A percentile compares a stretch with the other conserved stretches of the same genome.
Conservation (phyloP, 1,140 invertebrate species). For the Drosophila tropicalis region DNA sequence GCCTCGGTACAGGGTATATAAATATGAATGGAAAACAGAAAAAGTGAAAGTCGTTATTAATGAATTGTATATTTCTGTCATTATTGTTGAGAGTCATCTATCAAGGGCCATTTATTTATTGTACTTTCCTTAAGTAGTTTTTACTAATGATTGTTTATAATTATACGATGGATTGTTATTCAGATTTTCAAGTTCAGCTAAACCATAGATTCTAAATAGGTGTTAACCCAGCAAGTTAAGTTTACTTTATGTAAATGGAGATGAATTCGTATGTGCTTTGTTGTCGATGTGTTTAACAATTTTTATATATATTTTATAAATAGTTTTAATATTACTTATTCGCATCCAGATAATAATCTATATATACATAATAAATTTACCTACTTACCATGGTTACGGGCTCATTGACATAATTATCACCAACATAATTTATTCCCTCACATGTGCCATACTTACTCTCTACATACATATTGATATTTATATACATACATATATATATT, state of each 20-base stretch:
- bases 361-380: slow-evolving; percentile 58
- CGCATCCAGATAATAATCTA: slow-evolving; percentile 33
- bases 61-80: background rate
- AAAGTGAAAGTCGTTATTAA: background rate
- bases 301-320: slow-evolving; percentile 12
- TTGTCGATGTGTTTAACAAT: no score
- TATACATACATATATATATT: slow-evolving; percentile 41
- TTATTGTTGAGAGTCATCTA: background rate
- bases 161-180: slow-evolving; percentile 4
- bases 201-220: background rate
- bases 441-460: slow-evolving; percentile 40
- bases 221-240: background rate
- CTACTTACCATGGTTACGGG: slow-evolving; percentile 38
- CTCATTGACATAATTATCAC: slow-evolving; percentile 49
- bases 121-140: slow-evolving; percentile 3
- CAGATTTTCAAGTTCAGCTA: background rate
- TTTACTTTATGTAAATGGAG: background rate
- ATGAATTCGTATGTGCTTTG: background rate
- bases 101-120: slow-evolving; percentile 7
- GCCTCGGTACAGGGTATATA: background rate
- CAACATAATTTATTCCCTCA: slow-evolving; percentile 21
- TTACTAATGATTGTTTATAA: background rate
- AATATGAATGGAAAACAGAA: background rate
- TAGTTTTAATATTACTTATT: slow-evolving; percentile 7
- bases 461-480: slow-evolving; percentile 8